phyloP scores from a whole-genome alignment of 2,888 invertebrate species.

The Merodon equestris region DNA sequence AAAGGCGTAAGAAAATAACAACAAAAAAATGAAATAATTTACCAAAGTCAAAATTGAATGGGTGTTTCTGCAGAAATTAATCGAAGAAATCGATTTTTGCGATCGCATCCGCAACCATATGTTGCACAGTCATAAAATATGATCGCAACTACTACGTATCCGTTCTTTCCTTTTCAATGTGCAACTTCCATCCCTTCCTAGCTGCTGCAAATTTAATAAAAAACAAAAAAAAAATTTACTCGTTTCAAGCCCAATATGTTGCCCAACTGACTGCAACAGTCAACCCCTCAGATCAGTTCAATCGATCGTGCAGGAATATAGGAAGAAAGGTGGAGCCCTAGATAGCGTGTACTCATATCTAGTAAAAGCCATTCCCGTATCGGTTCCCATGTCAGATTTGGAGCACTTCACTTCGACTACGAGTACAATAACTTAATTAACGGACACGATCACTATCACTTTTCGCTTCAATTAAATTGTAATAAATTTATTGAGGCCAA shows the following conservation, averaged over 20 bases:
- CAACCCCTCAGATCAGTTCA: constrained; percentile 10
- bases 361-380: neutral
- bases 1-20: no score
- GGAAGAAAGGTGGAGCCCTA: constrained; percentile 2
- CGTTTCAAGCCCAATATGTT: constrained; percentile 29
- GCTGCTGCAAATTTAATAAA: constrained; percentile 8
- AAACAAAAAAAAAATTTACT: neutral
- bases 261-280: neutral
- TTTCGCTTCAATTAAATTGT: constrained; percentile 52
- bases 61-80: constrained; percentile 44
- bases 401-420: neutral
- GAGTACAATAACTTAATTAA: constrained; percentile 57
- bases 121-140: constrained; percentile 13
- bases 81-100: constrained; percentile 46
- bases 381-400: constrained; percentile 26
- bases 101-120: constrained; percentile 42
- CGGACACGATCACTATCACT: constrained; percentile 42
- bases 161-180: neutral
- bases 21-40: constrained; percentile 41
- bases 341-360: neutral
- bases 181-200: constrained; percentile 3
- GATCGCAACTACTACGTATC: neutral
- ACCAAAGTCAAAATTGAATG: constrained; percentile 37
- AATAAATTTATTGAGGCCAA: constrained; percentile 28
- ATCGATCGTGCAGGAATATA: neutral